Conservation (phyloP, 1,140 invertebrate species). For the Mesaphorura yosii region DNA sequence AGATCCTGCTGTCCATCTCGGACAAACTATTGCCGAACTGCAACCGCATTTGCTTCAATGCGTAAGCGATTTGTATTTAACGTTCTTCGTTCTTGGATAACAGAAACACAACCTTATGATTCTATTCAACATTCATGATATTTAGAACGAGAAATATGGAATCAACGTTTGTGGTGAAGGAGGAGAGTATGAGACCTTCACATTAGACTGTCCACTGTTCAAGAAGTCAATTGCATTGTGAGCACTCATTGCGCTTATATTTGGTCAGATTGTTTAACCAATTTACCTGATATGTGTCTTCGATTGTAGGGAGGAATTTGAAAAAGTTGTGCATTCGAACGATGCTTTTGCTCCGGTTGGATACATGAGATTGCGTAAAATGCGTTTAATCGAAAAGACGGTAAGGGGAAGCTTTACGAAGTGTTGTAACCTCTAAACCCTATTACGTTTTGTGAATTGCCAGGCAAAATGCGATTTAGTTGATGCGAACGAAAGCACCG, state of each 20-base stretch:
- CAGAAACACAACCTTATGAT: background rate
- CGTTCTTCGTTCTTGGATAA: too few relatives aligned
- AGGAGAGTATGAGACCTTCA: slow-evolving; percentile 97
- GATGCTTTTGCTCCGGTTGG: slow-evolving; percentile 86
- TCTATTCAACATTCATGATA: slow-evolving; percentile 14
- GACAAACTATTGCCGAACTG: slow-evolving; percentile 70
- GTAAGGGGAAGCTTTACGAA: slow-evolving; percentile 25
- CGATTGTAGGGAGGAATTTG: slow-evolving; percentile 67
- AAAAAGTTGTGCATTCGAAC: slow-evolving; percentile 75
- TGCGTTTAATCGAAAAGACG: slow-evolving; percentile 60
- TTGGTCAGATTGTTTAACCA: background rate
- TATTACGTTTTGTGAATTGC: background rate
- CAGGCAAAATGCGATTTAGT: background rate
- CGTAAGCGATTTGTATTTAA: slow-evolving; percentile 45
- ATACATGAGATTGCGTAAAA: slow-evolving; percentile 74
- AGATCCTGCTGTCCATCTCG: slow-evolving; percentile 72
- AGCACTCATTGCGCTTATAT: slow-evolving; percentile 37
- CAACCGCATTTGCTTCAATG: slow-evolving; percentile 73
- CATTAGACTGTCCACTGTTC: slow-evolving; percentile 91
- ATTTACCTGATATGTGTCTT: background rate
- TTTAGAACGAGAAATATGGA: slow-evolving; percentile 78
- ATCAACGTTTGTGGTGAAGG: slow-evolving; percentile 97
- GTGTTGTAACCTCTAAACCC: background rate
- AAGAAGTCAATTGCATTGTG: slow-evolving; percentile 78
- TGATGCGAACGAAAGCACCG: slow-evolving; percentile 5